Conservation (phyloP, 2,797 vertebrate genomes). For the Chloroceryle inda region DNA sequence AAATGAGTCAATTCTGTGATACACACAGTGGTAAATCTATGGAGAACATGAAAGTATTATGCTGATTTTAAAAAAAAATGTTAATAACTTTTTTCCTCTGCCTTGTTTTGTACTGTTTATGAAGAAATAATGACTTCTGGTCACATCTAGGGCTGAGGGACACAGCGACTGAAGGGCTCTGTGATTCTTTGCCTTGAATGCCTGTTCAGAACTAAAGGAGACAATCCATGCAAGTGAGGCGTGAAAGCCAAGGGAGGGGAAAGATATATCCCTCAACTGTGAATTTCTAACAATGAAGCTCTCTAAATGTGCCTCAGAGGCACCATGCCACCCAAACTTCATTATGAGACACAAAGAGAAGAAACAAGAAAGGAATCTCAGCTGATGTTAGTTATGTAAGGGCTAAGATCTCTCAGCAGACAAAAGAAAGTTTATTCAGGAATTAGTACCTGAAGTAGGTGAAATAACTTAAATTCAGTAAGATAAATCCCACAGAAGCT, state of each 20-base stretch:
- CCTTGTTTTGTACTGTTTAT: background rate
- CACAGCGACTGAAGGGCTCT: background rate
- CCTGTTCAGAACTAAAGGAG: background rate
- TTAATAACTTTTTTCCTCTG: background rate
- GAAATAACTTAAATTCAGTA: background rate
- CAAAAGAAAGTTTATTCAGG: background rate
- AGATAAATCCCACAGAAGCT: background rate
- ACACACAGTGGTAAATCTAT: background rate
- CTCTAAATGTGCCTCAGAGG: background rate
- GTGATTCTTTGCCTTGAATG: background rate
- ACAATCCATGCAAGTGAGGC: background rate
- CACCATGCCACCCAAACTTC: background rate
- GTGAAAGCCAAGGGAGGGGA: background rate
- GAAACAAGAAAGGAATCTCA: background rate
- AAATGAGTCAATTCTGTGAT: background rate
- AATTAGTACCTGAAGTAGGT: background rate
- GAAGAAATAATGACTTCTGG: background rate
- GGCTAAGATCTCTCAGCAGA: background rate
- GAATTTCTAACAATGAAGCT: background rate
- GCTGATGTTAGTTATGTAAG: background rate
- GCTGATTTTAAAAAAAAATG: background rate
- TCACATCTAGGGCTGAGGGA: background rate
- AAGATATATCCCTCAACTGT: background rate
- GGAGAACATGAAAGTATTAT: background rate
- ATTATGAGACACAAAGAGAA: background rate